Conservation (phyloP, 2,797 vertebrate genomes). For the Alcedo quadribrachys region DNA sequence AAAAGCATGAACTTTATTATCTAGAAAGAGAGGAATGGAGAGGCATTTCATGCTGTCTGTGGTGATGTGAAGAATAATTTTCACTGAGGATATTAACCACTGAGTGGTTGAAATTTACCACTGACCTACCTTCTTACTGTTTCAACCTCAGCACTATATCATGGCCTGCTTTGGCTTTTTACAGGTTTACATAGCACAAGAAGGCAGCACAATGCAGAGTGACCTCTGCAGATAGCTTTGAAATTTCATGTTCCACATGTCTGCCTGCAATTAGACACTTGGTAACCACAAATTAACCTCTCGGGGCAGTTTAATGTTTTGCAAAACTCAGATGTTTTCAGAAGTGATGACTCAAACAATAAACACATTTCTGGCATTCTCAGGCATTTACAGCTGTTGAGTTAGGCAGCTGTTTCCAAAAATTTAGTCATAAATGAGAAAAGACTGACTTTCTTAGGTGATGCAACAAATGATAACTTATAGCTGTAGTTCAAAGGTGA, state of each 20-base stretch:
- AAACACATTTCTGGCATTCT: not conserved
- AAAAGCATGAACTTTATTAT: not conserved
- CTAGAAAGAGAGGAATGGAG: not conserved
- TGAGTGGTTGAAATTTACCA: not conserved
- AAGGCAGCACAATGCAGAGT: not conserved
- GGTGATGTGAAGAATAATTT: not conserved
- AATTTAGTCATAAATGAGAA: not conserved
- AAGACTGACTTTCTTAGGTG: not conserved
- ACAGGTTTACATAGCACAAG: not conserved
- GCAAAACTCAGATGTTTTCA: not conserved
- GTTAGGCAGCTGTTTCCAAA: not conserved
- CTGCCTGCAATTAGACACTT: not conserved
- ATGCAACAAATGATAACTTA: not conserved
- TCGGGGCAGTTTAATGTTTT: not conserved
- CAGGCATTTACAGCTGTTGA: not conserved
- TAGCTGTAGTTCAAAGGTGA: not conserved
- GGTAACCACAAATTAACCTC: not conserved
- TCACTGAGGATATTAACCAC: fast-evolving
- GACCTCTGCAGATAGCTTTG: not conserved
- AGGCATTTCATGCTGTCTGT: not conserved
- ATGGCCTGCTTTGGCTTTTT: not conserved
- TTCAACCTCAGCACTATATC: not conserved
- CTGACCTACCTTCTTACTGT: not conserved
- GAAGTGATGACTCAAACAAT: not conserved
- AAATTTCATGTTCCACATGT: not conserved